These are phyloP conservation scores for Athrips mouffetella DNA, from an alignment of 2,888 invertebrate genomes.

Conservation along the genomic window DNA sequence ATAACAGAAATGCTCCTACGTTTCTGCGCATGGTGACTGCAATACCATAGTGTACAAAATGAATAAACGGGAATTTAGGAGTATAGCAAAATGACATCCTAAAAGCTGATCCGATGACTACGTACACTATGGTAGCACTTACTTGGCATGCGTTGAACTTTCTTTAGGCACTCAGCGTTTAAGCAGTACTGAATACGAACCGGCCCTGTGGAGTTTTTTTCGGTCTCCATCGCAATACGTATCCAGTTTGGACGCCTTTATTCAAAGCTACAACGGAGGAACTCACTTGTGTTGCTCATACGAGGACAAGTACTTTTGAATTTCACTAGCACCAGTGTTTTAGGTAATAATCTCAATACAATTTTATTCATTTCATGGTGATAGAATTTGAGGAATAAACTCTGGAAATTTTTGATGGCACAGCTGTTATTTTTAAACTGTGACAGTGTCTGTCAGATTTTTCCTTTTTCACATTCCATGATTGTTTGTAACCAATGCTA, in stretches of 20 bases:
- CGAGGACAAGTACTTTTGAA: slow-evolving; percentile 34
- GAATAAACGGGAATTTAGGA: not conserved
- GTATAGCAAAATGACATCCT: not conserved
- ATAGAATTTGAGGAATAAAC: slow-evolving; percentile 16
- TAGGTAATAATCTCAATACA: slow-evolving; percentile 30
- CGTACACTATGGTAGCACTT: slow-evolving; percentile 1
- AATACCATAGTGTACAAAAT: slow-evolving; percentile 2
- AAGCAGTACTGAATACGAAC: slow-evolving; percentile 23
- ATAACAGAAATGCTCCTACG: no score
- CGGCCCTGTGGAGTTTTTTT: slow-evolving; percentile 31
- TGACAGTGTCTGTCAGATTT: not conserved
- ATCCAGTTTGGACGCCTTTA: slow-evolving; percentile 34
- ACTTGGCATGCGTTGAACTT: slow-evolving; percentile 2
- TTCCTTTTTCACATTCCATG: no score
- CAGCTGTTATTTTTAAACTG: not conserved
- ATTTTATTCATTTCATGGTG: slow-evolving; percentile 53
- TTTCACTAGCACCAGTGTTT: slow-evolving; percentile 30
- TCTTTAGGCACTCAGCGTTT: not conserved
- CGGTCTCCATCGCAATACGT: slow-evolving; percentile 36
- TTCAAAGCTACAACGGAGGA: slow-evolving; percentile 21
- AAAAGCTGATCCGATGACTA: not conserved
- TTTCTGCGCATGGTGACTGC: no score
- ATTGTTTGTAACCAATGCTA: no score
- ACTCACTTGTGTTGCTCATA: slow-evolving; percentile 37
- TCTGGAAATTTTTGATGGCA: slow-evolving; percentile 5